A percentile compares a stretch with the other conserved stretches of the same genome.
These are phyloP conservation scores for Drosophila prostipennis DNA, from an alignment of 2,888 invertebrate species.

Conservation along the genomic window DNA sequence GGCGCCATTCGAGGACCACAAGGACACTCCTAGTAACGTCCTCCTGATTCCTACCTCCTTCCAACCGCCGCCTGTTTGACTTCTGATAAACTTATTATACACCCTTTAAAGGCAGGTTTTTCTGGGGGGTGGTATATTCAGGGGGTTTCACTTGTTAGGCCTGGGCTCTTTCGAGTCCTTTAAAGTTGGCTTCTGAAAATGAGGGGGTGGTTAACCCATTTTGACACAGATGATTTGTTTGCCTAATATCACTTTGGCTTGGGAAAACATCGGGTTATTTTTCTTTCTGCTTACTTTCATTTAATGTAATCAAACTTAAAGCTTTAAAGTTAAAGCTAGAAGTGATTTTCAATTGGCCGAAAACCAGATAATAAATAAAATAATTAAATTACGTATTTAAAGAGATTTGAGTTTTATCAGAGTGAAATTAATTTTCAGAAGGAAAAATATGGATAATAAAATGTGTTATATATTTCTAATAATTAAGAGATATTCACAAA, in stretches of 20 bases:
- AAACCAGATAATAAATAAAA: too few relatives aligned
- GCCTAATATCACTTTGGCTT: conserved; percentile 2
- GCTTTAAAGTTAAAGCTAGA: too few relatives aligned
- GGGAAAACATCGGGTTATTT: neutral
- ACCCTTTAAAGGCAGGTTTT: conserved; percentile 10
- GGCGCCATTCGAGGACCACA: conserved; percentile 50
- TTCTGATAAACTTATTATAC: conserved; percentile 69
- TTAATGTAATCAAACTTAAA: too few relatives aligned
- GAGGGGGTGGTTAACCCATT: conserved; percentile 9
- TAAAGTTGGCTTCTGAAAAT: conserved; percentile 45
- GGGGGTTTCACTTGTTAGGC: conserved; percentile 56
- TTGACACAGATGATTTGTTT: conserved; percentile 9
- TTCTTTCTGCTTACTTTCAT: neutral
- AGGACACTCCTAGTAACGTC: conserved; percentile 20
- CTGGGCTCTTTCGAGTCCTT: conserved; percentile 65
- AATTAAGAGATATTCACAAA: too few relatives aligned
- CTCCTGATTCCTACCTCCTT: too few relatives aligned
- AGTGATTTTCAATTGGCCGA: too few relatives aligned
- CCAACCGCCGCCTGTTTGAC: conserved; percentile 44
- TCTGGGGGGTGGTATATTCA: neutral
- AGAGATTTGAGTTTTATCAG: too few relatives aligned
- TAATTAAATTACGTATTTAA: too few relatives aligned
- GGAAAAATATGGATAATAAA: too few relatives aligned
- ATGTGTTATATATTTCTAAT: too few relatives aligned
- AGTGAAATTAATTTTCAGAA: too few relatives aligned